phyloP scores from a whole-genome alignment of 2,888 invertebrate species.

The Caenorhabditis virilis region DNA sequence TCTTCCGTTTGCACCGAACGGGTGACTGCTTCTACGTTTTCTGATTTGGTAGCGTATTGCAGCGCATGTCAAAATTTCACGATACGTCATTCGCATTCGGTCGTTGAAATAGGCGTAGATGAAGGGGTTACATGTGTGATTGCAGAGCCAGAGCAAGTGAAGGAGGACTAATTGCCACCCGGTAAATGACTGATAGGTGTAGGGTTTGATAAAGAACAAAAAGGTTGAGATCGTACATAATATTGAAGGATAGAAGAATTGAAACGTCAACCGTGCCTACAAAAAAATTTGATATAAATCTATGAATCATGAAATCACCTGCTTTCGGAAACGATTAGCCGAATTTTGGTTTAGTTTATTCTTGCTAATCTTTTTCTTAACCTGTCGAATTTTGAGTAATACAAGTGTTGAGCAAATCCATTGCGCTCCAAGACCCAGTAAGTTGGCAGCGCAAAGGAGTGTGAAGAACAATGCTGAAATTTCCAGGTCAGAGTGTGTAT shows the following conservation, averaged over 20 bases:
- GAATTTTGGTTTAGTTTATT: constrained; percentile 66
- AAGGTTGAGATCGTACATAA: constrained; percentile 63
- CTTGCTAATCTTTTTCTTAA: constrained; percentile 61
- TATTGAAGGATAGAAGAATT: constrained; percentile 66
- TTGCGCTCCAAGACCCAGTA: constrained; percentile 50
- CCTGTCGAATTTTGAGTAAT: constrained; percentile 61
- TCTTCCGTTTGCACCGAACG: constrained; percentile 44
- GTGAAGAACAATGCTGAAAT: constrained; percentile 48
- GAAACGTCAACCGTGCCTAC: constrained; percentile 63
- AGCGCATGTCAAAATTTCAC: constrained; percentile 59
- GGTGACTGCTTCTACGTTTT: constrained; percentile 46
- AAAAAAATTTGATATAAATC: constrained; percentile 8
- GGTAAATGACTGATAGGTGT: constrained; percentile 39
- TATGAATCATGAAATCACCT: constrained; percentile 38
- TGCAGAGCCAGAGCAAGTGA: constrained; percentile 61
- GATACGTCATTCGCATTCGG: constrained; percentile 62
- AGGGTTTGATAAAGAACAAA: constrained; percentile 61
- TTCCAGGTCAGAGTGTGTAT: constrained; percentile 4
- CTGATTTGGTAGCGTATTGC: constrained; percentile 52
- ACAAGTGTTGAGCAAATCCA: constrained; percentile 62
- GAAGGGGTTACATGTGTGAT: constrained; percentile 65
- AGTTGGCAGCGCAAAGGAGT: constrained; percentile 44
- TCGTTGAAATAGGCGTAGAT: constrained; percentile 67
- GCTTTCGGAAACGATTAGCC: constrained; percentile 64
- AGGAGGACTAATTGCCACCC: constrained; percentile 55